Conservation (phyloP, 2,113 vertebrate species). For the Cranoglanis bouderius region DNA sequence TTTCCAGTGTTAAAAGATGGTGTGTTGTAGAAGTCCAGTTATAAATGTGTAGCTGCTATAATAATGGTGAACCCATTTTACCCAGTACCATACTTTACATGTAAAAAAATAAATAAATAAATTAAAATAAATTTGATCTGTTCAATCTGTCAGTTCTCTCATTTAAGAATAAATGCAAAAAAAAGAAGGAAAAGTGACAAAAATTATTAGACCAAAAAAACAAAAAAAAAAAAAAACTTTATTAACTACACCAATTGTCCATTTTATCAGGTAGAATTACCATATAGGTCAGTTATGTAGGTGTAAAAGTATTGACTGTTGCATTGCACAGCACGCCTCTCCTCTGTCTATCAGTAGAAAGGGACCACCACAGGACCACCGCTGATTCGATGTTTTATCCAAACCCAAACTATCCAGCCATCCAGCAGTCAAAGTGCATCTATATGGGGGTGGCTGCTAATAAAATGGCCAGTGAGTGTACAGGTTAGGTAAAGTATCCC, state of each 20-base stretch:
- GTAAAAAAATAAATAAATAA: neutral
- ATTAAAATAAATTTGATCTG: neutral
- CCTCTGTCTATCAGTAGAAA: too few species aligned
- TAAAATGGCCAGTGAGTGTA: neutral
- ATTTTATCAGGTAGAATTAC: too few species aligned
- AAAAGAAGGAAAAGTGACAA: neutral
- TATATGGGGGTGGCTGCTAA: neutral
- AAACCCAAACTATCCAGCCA: neutral
- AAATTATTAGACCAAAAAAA: neutral
- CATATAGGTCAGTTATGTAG: too few species aligned
- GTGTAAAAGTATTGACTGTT: too few species aligned
- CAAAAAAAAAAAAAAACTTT: neutral
- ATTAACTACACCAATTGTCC: neutral
- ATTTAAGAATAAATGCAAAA: neutral
- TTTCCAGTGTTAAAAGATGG: neutral
- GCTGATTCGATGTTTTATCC: neutral
- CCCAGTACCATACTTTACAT: neutral
- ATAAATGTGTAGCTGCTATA: neutral
- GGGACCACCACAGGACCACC: neutral
- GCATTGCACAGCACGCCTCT: too few species aligned
- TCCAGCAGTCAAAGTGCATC: neutral
- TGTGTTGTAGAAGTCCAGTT: neutral
- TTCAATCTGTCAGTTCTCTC: neutral
- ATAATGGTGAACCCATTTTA: neutral
- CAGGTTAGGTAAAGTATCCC: neutral